Evolutionary conservation across 2,888 invertebrate species (phyloP), one percentile per base, ranked within the genome.

Genomic region (Cryptocheilus praepositus): DNA sequence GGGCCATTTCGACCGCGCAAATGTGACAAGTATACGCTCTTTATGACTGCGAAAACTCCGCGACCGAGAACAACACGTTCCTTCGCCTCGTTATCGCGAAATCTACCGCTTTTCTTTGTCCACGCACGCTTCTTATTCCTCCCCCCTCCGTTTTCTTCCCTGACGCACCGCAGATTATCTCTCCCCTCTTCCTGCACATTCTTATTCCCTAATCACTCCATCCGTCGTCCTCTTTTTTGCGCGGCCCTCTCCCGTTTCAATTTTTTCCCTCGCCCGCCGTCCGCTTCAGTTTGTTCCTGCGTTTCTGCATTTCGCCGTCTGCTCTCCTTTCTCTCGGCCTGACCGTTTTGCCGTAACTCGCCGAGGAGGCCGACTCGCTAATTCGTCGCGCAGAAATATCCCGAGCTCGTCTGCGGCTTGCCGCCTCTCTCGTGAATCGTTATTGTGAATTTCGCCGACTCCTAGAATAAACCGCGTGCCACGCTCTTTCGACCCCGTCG

Each of bases 321-420:
- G 36, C 36, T 36, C 36, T 36, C 36, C 36, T 36, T 36, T 36
- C 36, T 36, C 36, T 25, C 25, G 3, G 25, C 25, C 36, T 11
- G 36, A 36, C 36, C 36, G 36, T 36, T 36, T 36, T 36, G 36
- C 36, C 36, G 36, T 11, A 11, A 36, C 36, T 36, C 4, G 36
- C 36, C 4, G 49, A 70, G 51, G 64, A 61, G 25, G 65, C 53
- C 45, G 66, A 72, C 72, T 72, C 61, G 72, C 72, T 77, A 77
- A 75, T 77, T 73, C 71, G 67, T 73, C 73, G 77, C 64, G 70
- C 77, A 77, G 73, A 77, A 77, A 77, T 71, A 77, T 77, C 77
- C 64, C 67, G 66, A 73, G 71, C 69, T 62, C 66, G 77, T 58
- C 64, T 64, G 45, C n/a, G 21, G 28, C 60, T 62, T 64, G 28